Base-by-base conservation (phyloP, 1,140 invertebrate species). In the Venustaconcha ellipsiformis region DNA sequence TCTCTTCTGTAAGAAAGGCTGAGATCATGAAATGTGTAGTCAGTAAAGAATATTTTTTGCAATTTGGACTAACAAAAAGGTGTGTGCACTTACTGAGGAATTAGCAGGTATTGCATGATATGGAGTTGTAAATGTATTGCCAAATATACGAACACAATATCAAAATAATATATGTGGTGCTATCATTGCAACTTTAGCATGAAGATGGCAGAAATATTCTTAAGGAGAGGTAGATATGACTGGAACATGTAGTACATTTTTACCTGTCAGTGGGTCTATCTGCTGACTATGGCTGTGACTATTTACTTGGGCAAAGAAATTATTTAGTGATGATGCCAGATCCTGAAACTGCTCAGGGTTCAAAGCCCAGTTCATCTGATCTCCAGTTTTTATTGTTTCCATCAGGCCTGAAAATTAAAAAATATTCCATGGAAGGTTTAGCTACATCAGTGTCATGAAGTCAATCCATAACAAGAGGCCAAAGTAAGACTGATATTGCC, bases 241-340 rank as follows among this genome's bases (percentile, higher is more conserved):
- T 57, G 13, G n/a, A 59, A 62, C 23, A 4, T 4, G 59, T 23
- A 60, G 59, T 23, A 60, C 14, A n/a, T 62, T 11, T 23, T 23
- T 62, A n/a, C 18, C 18, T 62, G 18, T n/a, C 5, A 62, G 59
- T 62, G 59, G 23, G 59, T 20, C 20, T 11, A 30, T 30, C 15
- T n/a, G 64, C 20, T 66, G 30, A 20, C 64, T 74, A 66, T 59
- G 6, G 37, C 37, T 48, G n/a, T 65, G 64, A 26, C 65, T 23
- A 60, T 68, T 63, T 59, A 64, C 59, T 48, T 89, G 87, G 65
- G 78, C 86, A 78, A 89, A 89, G 77, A 89, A 90, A 70, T 80
- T 87, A 72, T 84, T 89, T 20, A 90, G 79, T 11, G 89, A 90
- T 17, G 86, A 88, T 0, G 89, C 88, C n/a, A 90, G 80, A 71